phyloP scores from a whole-genome alignment of 2,113 vertebrate genomes.

The Anguilla japonica region DNA sequence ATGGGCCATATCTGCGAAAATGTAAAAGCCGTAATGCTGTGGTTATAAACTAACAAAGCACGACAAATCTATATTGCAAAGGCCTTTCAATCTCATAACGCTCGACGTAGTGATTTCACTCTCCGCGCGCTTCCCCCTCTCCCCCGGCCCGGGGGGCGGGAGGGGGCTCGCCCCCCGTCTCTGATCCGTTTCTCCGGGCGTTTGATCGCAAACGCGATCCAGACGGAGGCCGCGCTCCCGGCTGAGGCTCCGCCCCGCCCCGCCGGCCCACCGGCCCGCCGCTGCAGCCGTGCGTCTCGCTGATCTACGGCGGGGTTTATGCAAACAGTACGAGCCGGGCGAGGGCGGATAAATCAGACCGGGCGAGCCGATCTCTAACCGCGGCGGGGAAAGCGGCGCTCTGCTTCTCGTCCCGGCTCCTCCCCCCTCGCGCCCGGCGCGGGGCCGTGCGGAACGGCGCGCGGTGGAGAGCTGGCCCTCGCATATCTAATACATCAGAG shows the following conservation, averaged over 20 bases:
- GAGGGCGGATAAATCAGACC: slow-evolving; percentile 4
- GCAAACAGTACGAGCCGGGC: not conserved
- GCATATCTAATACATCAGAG: not conserved
- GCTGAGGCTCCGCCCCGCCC: not conserved
- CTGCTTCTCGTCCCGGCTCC: not conserved
- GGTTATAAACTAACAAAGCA: slow-evolving; percentile 9
- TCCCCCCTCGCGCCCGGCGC: not conserved
- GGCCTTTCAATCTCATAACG: not conserved
- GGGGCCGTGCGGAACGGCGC: not conserved
- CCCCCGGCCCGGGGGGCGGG: not conserved
- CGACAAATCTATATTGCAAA: not conserved
- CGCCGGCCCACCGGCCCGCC: not conserved
- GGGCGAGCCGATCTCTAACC: not conserved
- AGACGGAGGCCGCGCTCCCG: not conserved
- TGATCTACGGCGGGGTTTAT: not conserved
- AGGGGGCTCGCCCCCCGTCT: not conserved
- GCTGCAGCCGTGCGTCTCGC: not conserved
- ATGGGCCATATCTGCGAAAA: not conserved
- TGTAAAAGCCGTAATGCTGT: not conserved
- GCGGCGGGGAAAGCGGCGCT: not conserved
- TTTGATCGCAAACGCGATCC: not conserved
- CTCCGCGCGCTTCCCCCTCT: not conserved
- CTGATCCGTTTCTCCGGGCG: not conserved
- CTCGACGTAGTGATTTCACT: not conserved
- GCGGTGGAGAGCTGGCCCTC: too few species aligned